phyloP scores from a whole-genome alignment of 1,140 invertebrate genomes.

The Babylonia areolata region DNA sequence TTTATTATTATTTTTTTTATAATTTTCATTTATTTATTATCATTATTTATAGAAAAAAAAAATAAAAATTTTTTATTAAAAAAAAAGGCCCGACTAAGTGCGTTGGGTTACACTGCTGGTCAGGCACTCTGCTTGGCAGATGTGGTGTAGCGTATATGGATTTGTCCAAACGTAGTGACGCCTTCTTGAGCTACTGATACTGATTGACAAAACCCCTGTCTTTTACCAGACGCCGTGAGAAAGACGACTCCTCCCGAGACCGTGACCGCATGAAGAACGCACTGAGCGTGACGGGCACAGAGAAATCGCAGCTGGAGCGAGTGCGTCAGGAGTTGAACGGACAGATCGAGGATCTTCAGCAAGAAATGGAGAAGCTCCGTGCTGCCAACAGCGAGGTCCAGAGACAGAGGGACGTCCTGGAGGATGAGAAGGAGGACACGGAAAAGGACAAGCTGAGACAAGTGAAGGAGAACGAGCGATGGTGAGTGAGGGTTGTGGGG shows the following conservation, averaged over 20 bases:
- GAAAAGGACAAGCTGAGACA: slow-evolving; percentile 74
- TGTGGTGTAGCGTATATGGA: too few relatives aligned
- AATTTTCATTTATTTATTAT: too few relatives aligned
- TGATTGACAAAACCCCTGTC: too few relatives aligned
- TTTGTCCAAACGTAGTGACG: too few relatives aligned
- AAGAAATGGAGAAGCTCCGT: slow-evolving; percentile 72
- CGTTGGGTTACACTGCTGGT: too few relatives aligned
- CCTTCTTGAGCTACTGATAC: too few relatives aligned
- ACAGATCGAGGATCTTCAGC: slow-evolving; percentile 67
- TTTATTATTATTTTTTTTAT: too few relatives aligned
- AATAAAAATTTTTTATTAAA: too few relatives aligned
- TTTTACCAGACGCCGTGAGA: slow-evolving; percentile 65
- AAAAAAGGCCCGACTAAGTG: too few relatives aligned
- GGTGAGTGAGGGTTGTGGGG: too few relatives aligned
- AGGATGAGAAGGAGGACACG: slow-evolving; percentile 75
- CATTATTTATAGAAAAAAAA: too few relatives aligned
- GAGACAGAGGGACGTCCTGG: slow-evolving; percentile 71
- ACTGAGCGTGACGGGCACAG: slow-evolving; percentile 67
- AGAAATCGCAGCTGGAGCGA: slow-evolving; percentile 74
- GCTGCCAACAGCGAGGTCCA: slow-evolving; percentile 74
- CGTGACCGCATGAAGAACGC: slow-evolving; percentile 74
- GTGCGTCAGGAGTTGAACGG: slow-evolving; percentile 69
- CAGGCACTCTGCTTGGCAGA: too few relatives aligned
- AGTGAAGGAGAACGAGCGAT: slow-evolving; percentile 76
- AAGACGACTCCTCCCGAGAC: slow-evolving; percentile 70